These are phyloP conservation scores for Camponotus pennsylvanicus DNA, from an alignment of 1,140 invertebrate species.

Conservation along the genomic window DNA sequence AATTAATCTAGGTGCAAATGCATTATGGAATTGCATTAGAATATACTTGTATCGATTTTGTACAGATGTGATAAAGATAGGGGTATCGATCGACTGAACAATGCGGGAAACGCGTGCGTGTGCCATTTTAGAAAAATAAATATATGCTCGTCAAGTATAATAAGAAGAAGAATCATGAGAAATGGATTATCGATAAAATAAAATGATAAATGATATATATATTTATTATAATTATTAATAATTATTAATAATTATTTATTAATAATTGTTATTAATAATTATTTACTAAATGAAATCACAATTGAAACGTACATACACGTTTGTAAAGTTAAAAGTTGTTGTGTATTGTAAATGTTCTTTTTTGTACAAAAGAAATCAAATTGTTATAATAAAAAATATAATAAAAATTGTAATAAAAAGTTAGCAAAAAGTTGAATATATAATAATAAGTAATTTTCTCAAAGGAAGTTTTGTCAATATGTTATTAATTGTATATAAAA, in stretches of 20 bases:
- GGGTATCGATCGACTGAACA: neutral
- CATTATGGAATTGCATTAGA: neutral
- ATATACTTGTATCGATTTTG: neutral
- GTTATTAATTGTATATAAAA: neutral
- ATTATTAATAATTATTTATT: neutral
- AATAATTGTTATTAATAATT: neutral
- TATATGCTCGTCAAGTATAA: conserved; percentile 19
- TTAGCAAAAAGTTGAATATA: conserved; percentile 14
- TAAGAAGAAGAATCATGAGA: conserved; percentile 17
- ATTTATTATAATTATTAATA: no score
- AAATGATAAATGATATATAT: neutral
- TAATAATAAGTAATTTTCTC: neutral
- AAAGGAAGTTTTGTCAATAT: neutral
- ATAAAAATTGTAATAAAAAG: conserved; percentile 44
- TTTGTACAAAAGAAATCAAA: conserved; percentile 64
- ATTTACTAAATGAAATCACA: conserved; percentile 30
- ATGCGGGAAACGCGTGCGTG: neutral
- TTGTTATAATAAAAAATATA: conserved; percentile 70
- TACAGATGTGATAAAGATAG: neutral
- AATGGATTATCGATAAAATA: conserved; percentile 27
- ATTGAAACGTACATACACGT: conserved; percentile 3
- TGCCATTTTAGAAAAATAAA: conserved; percentile 17
- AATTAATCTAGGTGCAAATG: neutral
- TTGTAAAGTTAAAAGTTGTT: conserved; percentile 59
- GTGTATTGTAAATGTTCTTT: conserved; percentile 63